phyloP scores from a whole-genome alignment of 53 echinoderm and acorn worm species.

The Mesocentrotus franciscanus region DNA sequence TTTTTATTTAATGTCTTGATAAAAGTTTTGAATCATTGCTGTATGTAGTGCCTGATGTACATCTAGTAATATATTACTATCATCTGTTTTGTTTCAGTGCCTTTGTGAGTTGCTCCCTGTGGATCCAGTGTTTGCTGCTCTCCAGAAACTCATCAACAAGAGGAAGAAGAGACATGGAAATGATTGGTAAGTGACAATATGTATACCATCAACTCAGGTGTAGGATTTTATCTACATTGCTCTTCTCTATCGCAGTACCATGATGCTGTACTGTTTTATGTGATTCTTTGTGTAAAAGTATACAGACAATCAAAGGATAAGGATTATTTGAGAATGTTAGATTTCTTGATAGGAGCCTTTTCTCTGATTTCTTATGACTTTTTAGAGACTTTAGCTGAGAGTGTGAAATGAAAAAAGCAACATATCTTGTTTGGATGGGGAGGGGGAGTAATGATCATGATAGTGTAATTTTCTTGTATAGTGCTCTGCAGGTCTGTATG shows the following conservation, averaged over 20 bases:
- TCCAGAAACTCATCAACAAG: slow-evolving; percentile 74
- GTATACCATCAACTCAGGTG: not conserved
- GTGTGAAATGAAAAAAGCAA: too few relatives aligned
- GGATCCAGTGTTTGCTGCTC: slow-evolving; percentile 69
- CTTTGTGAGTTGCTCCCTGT: slow-evolving; percentile 73
- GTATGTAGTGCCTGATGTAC: not conserved
- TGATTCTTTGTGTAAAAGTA: not conserved
- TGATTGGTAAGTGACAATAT: slow-evolving; percentile 67
- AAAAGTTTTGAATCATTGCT: not conserved
- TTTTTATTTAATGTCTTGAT: not conserved
- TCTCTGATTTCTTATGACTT: too few relatives aligned
- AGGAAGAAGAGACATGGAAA: slow-evolving; percentile 70
- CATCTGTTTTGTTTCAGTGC: slow-evolving; percentile 45
- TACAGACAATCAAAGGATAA: not conserved
- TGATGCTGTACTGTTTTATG: not conserved
- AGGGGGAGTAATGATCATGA: too few relatives aligned
- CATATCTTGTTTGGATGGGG: too few relatives aligned
- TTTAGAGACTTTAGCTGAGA: too few relatives aligned
- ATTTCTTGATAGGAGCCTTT: not conserved
- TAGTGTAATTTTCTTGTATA: too few relatives aligned
- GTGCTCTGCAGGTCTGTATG: too few relatives aligned
- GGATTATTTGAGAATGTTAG: not conserved
- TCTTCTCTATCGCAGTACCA: not conserved
- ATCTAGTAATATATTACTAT: not conserved
- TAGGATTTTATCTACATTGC: not conserved